Conservation (phyloP, 64 coral and sea anemone species). For the Acropora yongei region DNA sequence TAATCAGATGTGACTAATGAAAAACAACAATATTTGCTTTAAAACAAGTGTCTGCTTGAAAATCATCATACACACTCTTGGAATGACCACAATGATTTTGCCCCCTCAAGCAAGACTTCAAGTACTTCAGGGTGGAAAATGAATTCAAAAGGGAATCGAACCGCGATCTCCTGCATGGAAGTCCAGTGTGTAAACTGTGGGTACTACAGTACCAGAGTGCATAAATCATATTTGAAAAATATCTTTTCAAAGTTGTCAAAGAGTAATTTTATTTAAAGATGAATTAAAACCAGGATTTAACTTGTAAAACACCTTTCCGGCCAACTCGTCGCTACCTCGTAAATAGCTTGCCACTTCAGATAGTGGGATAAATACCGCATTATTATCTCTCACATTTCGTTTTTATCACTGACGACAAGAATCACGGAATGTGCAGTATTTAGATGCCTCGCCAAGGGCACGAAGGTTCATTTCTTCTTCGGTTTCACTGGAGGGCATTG, state of each 20-base stretch:
- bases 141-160: too few species aligned
- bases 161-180: too few species aligned
- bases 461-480: neutral
- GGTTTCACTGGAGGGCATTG: neutral
- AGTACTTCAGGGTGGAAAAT: too few species aligned
- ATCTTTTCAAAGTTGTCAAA: neutral
- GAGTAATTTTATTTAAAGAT: neutral
- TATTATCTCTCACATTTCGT: neutral
- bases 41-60: neutral
- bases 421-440: neutral
- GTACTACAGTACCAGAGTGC: too few species aligned
- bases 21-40: neutral
- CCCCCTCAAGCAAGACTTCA: too few species aligned
- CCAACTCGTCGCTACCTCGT: neutral
- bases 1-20: neutral
- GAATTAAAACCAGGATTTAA: neutral
- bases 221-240: too few species aligned
- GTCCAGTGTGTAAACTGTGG: too few species aligned
- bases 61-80: neutral
- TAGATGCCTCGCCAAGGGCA: neutral
- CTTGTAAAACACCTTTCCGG: constrained; percentile 28
- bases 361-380: neutral
- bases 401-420: neutral
- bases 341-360: neutral
- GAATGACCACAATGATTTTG: too few species aligned